A percentile compares a stretch with the other conserved stretches of the same genome.
phyloP scores from a whole-genome alignment of 2,888 invertebrate genomes.

The Lagria hirta region DNA sequence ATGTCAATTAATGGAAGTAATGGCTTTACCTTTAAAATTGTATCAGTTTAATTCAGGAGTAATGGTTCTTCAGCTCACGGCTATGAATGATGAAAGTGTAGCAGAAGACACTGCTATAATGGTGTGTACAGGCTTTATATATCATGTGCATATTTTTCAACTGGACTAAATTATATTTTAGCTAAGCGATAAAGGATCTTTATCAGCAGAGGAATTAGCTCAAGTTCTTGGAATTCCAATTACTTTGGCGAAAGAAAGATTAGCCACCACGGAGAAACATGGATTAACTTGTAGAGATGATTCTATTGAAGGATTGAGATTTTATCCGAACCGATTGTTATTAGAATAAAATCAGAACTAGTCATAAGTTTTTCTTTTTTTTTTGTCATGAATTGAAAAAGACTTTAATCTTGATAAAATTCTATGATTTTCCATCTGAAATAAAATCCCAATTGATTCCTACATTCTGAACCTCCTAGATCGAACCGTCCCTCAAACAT shows the following conservation, averaged over 20 bases:
- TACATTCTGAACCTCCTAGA: too few species aligned
- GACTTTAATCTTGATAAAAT: too few species aligned
- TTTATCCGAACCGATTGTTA: conserved; percentile 89
- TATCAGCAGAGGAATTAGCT: conserved; percentile 87
- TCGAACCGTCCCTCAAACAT: too few species aligned
- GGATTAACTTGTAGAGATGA: conserved; percentile 93
- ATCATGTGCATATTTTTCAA: conserved; percentile 6
- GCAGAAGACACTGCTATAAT: conserved; percentile 66
- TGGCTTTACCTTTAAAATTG: conserved; percentile 73
- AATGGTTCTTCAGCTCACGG: conserved; percentile 83
- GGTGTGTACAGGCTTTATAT: conserved; percentile 52
- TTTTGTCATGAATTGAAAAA: too few species aligned
- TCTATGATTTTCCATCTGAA: too few species aligned
- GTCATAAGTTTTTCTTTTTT: too few species aligned
- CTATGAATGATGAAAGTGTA: conserved; percentile 71
- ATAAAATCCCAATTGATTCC: too few species aligned
- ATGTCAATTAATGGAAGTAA: conserved; percentile 68
- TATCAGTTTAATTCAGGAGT: conserved; percentile 93
- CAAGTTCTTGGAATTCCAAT: conserved; percentile 81
- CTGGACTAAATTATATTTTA: conserved; percentile 49
- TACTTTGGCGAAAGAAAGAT: conserved; percentile 84
- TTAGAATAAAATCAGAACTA: conserved; percentile 53
- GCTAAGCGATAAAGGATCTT: conserved; percentile 67
- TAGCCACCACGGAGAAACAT: conserved; percentile 81
- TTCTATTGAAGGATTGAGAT: conserved; percentile 89